Base-by-base conservation (phyloP, 2,797 vertebrate species). In the Cyclopterus lumpus region DNA sequence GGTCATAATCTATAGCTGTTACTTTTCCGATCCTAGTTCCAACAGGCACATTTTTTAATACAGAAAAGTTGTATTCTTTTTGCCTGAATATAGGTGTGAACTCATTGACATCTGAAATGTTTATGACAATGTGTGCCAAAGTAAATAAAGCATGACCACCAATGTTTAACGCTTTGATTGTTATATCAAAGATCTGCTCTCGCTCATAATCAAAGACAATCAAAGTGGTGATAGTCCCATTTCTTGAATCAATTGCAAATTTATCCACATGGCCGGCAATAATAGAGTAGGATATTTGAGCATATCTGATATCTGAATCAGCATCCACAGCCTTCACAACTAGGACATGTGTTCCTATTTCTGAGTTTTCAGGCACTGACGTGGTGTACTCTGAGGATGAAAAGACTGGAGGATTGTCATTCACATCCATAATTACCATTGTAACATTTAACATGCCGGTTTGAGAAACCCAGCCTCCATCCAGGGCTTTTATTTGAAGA, bases 391-490 rank as follows among this genome's bases (percentile, higher is more conserved):
- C 80, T 5, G 74, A 82, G 18, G 74, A 86, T 22, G 81, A 76
- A 82, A 96, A 95, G 9, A 92, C 61, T 8, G 95, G 94, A 46
- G 90, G 88, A 79, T 95, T 95, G 84, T 96, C 95, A 67, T 96
- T 95, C 44, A 94, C 89, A 85, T 96, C 95, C 61, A 79, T 82
- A 49, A 95, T 88, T 72, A 89, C 65, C 22, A 95, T 86, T 22
- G 92, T 93, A 26, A 95, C 82, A 72, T 93, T 93, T 61, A 94
- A 24, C 26, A 51, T 58, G 5, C 77, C 85, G 24, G 72, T 93
- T 86, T 92, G 93, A 40, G 91, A 78, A 15, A 77, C 32, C 94
- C 94, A 95, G 58, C 93, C 95, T 71, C 88, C 87, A 77, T 96
- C 95, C 46, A 26, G 67, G 16, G 90, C 94, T 83, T 71, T 85